Conservation (phyloP, 2,888 invertebrate species). For the Plebejus argus region DNA sequence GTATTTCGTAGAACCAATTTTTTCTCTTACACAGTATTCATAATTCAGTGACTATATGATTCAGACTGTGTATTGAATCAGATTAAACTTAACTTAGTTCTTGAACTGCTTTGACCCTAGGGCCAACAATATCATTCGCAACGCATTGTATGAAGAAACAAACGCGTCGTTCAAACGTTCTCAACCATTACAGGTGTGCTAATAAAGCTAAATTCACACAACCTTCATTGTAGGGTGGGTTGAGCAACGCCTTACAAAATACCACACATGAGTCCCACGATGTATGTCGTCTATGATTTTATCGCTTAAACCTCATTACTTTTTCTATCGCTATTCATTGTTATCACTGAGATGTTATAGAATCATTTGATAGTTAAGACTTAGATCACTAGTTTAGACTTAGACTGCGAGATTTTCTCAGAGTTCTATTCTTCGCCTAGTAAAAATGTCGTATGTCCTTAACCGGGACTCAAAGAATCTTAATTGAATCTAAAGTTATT, state of each 20-base stretch:
- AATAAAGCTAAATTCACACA: conserved; percentile 35
- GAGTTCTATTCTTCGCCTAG: too few species aligned
- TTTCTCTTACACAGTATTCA: background rate
- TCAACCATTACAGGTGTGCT: conserved; percentile 31
- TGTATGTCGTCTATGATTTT: conserved; percentile 48
- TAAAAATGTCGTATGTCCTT: too few species aligned
- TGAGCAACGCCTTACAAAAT: conserved; percentile 54
- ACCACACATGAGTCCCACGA: conserved; percentile 54
- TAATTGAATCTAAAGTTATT: too few species aligned
- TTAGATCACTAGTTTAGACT: background rate
- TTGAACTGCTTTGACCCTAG: background rate
- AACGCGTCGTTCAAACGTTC: conserved; percentile 29
- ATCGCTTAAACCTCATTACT: conserved; percentile 49
- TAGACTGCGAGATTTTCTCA: too few species aligned
- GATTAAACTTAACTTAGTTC: background rate
- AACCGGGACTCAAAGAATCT: too few species aligned
- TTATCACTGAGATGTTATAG: background rate
- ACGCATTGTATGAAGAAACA: conserved; percentile 28
- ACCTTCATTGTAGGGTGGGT: conserved; percentile 40
- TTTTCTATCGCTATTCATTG: conserved; percentile 3
- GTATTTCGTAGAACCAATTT: too few species aligned
- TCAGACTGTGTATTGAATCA: background rate
- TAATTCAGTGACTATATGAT: background rate
- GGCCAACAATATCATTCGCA: conserved; percentile 16
- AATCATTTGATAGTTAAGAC: background rate